A percentile compares a stretch with the other conserved stretches of the same genome.
Conservation (phyloP, 2,888 invertebrate species). For the Cepaea hortensis region DNA sequence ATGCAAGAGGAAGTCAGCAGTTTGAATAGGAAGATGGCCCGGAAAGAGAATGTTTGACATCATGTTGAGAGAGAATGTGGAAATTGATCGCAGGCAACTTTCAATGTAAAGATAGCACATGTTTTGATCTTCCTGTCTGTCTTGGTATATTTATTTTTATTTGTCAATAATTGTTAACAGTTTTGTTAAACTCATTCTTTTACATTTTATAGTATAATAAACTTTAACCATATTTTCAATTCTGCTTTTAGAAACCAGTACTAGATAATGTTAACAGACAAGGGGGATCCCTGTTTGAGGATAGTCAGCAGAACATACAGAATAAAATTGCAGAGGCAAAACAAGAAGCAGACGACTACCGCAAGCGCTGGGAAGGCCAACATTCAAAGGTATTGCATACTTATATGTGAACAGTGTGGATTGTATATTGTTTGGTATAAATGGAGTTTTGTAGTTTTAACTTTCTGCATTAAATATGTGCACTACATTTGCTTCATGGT, state of each 20-base stretch:
- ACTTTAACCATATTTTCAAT: background rate
- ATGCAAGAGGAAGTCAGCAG: too few relatives aligned
- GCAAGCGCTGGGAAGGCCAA: slow-evolving; percentile 40
- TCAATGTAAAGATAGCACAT: background rate
- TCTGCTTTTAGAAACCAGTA: background rate
- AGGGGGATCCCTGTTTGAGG: background rate
- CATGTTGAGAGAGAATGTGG: too few relatives aligned
- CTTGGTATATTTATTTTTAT: background rate
- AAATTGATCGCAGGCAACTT: background rate
- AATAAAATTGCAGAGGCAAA: slow-evolving; percentile 42
- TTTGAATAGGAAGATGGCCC: too few relatives aligned
- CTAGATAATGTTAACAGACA: background rate
- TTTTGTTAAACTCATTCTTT: background rate
- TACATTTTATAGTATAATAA: background rate
- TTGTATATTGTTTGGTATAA: background rate
- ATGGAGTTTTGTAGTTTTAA: background rate
- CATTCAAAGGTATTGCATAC: slow-evolving; percentile 12
- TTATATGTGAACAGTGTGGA: background rate
- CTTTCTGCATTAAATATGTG: background rate
- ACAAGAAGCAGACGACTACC: slow-evolving; percentile 41
- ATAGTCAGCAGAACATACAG: slow-evolving; percentile 42
- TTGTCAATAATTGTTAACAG: too few relatives aligned
- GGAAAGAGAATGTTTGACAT: too few relatives aligned
- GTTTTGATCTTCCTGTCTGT: background rate
- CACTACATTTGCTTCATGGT: too few relatives aligned